Evolutionary conservation across 1,140 invertebrate genomes (phyloP).

Genomic region (Sarcophaga peregrina): DNA sequence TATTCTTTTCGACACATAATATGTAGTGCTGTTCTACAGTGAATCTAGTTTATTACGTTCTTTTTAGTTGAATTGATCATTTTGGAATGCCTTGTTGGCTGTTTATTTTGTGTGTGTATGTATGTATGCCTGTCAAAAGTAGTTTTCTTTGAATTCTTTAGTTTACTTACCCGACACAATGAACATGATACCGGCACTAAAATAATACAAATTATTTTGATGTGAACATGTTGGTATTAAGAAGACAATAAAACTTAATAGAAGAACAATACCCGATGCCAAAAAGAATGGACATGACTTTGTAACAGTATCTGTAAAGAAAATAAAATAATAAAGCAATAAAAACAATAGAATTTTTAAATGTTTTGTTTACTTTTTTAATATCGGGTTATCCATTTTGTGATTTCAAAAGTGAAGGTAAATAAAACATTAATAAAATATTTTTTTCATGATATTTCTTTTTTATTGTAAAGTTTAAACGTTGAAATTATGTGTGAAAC

Average conservation of each 20-base stretch:
- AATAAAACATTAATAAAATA: no score
- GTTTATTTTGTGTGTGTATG: no score
- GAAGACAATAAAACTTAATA: conserved; percentile 74
- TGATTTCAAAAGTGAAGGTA: no score
- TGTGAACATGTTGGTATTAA: conserved; percentile 72
- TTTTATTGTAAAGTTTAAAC: no score
- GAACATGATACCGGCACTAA: conserved; percentile 76
- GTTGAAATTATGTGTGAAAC: no score
- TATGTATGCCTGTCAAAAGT: neutral
- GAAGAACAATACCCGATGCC: conserved; percentile 71
- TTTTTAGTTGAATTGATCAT: neutral
- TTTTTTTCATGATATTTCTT: no score
- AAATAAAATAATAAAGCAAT: neutral
- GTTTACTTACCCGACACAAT: conserved; percentile 71
- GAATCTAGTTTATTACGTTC: no score
- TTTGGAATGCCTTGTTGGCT: neutral
- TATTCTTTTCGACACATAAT: no score
- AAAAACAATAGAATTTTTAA: conserved; percentile 6
- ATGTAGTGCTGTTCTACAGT: no score
- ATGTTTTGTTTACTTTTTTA: neutral
- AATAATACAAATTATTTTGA: conserved; percentile 72
- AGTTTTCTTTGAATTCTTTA: neutral
- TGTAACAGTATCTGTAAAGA: conserved; percentile 74
- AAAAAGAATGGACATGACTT: conserved; percentile 75
- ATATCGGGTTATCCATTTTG: no score